These are phyloP conservation scores for Agrilus planipennis DNA, from an alignment of 1,140 invertebrate species.

Conservation along the genomic window DNA sequence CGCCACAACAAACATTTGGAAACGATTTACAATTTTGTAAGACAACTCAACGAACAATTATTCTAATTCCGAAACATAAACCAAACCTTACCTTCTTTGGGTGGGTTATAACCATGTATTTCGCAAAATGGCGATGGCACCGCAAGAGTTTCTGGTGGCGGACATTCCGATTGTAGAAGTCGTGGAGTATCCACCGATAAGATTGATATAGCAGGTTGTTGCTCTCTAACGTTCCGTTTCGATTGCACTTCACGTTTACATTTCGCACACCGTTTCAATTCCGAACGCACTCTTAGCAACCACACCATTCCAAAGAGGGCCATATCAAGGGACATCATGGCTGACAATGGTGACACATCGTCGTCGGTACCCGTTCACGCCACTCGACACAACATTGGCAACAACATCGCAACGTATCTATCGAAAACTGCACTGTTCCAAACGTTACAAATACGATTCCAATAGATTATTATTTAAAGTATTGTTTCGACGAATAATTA, in stretches of 20 bases:
- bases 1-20: no score
- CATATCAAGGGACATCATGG: slow-evolving; percentile 40
- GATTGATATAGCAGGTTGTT: slow-evolving; percentile 36
- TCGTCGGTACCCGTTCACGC: no score
- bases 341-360: no score
- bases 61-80: no score
- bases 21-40: no score
- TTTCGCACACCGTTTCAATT: slow-evolving; percentile 57
- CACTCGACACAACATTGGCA: no score
- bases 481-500: no score
- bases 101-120: slow-evolving; percentile 44
- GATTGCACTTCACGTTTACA: slow-evolving; percentile 52
- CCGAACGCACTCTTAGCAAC: slow-evolving; percentile 62
- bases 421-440: no score
- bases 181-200: slow-evolving; percentile 41
- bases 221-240: slow-evolving; percentile 19
- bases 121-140: slow-evolving; percentile 44
- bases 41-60: no score
- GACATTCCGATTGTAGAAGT: slow-evolving; percentile 14
- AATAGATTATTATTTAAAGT: no score
- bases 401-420: no score
- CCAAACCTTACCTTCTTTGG: slow-evolving; percentile 47
- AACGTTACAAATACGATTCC: no score
- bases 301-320: slow-evolving; percentile 77
- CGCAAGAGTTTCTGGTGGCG: slow-evolving; percentile 19